Evolutionary conservation across 2,888 invertebrate species (phyloP).

Genomic region (Stenurella melanura): DNA sequence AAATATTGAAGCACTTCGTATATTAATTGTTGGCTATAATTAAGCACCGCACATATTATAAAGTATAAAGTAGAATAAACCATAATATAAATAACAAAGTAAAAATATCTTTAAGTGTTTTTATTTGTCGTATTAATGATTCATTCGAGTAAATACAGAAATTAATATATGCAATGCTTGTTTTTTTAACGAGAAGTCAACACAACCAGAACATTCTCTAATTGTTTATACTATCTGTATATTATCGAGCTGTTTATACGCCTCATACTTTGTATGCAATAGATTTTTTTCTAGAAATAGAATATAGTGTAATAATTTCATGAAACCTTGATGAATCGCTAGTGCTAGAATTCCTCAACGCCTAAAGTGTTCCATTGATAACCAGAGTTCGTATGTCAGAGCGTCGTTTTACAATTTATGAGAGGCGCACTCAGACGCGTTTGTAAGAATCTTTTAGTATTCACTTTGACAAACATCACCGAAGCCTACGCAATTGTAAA

Average conservation of each 20-base stretch:
- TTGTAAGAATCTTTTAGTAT: too few relatives aligned
- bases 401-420: too few relatives aligned
- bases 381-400: too few relatives aligned
- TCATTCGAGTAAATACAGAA: background rate
- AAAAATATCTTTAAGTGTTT: background rate
- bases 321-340: too few relatives aligned
- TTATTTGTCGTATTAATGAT: background rate
- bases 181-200: background rate
- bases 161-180: constrained; percentile 1
- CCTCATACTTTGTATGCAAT: background rate
- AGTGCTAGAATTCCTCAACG: too few relatives aligned
- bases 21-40: background rate
- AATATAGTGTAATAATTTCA: too few relatives aligned
- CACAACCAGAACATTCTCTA: constrained; percentile 24
- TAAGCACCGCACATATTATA: background rate
- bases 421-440: too few relatives aligned
- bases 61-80: background rate
- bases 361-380: too few relatives aligned
- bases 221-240: background rate
- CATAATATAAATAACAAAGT: background rate
- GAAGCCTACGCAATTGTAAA: too few relatives aligned
- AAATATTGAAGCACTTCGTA: too few relatives aligned
- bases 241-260: constrained; percentile 13
- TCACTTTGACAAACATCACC: too few relatives aligned
- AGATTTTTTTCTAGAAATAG: background rate